Evolutionary conservation across 2,888 invertebrate genomes (phyloP).

Genomic region (Operophtera brumata): DNA sequence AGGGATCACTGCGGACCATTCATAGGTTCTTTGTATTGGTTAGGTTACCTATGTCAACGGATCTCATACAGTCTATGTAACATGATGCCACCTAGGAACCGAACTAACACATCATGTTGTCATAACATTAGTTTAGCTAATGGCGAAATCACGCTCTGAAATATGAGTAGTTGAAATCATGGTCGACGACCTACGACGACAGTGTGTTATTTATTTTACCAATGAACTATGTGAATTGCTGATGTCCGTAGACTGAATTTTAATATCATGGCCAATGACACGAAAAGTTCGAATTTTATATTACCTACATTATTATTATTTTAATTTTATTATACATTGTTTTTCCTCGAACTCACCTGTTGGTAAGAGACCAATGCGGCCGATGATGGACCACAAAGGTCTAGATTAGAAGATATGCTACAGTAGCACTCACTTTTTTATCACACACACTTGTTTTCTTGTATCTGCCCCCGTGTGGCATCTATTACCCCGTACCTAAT

Average conservation of each 20-base stretch:
- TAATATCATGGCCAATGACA: neutral
- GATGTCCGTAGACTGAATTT: neutral
- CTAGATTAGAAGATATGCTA: no score
- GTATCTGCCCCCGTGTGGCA: no score
- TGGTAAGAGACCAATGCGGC: no score
- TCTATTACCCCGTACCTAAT: no score
- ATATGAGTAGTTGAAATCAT: neutral
- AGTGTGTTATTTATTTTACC: neutral
- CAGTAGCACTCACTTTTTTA: no score
- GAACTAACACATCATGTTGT: conserved; percentile 12
- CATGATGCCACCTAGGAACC: conserved; percentile 41
- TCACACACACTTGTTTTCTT: no score
- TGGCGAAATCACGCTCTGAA: conserved; percentile 23
- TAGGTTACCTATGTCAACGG: conserved; percentile 22
- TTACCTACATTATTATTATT: no score
- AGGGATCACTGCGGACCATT: conserved; percentile 3
- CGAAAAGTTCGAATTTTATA: no score
- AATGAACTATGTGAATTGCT: neutral
- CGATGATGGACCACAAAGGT: no score
- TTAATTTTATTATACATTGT: no score
- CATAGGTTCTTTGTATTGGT: conserved; percentile 11
- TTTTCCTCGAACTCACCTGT: no score
- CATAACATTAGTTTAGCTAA: conserved; percentile 23
- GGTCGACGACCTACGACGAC: neutral
- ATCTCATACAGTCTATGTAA: conserved; percentile 26